These are phyloP conservation scores for Lateolabrax maculatus DNA, from an alignment of 2,797 vertebrate genomes.

Conservation along the genomic window DNA sequence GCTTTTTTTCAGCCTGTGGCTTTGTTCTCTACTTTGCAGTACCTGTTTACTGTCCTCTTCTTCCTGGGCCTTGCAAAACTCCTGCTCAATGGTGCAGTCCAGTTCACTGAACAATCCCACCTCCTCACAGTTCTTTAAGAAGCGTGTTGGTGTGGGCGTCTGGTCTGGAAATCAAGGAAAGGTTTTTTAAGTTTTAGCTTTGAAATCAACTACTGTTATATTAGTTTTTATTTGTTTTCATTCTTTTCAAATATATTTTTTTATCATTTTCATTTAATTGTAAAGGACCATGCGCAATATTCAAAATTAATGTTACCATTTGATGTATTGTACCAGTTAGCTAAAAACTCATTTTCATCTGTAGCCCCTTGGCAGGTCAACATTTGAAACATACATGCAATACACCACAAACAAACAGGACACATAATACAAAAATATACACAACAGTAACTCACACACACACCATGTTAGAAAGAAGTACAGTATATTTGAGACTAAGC, in stretches of 20 bases:
- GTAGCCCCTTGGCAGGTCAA: background rate
- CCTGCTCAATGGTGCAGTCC: conserved; percentile 97
- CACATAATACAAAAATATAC: background rate
- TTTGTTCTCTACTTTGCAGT: conserved; percentile 41
- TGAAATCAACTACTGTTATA: conserved; percentile 4
- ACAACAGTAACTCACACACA: background rate
- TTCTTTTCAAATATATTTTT: background rate
- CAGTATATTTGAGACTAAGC: background rate
- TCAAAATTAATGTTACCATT: background rate
- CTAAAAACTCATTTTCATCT: background rate
- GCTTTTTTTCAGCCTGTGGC: conserved; percentile 24
- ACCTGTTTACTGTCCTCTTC: conserved; percentile 98
- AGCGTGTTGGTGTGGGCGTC: conserved; percentile 97
- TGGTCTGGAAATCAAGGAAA: conserved; percentile 89
- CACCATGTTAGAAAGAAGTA: background rate
- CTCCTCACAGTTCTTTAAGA: conserved; percentile 99
- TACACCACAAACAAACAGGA: conserved; percentile 1
- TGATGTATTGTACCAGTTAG: background rate
- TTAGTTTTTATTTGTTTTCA: background rate
- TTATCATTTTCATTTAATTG: background rate
- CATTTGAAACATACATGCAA: background rate
- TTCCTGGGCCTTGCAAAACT: conserved; percentile 98
- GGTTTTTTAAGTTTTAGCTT: background rate
- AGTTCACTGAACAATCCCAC: conserved; percentile 98
- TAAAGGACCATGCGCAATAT: background rate